Conservation (phyloP, 2,113 vertebrate species). For the Phaethornis superciliosus region DNA sequence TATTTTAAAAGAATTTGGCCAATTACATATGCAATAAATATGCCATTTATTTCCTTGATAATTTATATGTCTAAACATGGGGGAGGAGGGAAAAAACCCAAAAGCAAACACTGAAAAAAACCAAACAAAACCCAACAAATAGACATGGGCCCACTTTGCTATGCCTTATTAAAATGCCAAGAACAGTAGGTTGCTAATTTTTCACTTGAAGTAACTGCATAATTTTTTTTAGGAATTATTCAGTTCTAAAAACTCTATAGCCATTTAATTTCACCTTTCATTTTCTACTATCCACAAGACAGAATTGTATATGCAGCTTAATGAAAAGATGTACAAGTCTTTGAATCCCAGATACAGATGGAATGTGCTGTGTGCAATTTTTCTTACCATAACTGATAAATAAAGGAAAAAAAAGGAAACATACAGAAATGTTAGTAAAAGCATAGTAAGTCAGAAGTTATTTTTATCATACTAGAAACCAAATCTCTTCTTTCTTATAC, state of each 20-base stretch:
- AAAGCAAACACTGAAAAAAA: not conserved
- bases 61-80: not conserved
- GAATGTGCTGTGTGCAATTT: not conserved
- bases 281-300: constrained; percentile 50
- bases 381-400: not conserved
- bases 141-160: not conserved
- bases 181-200: constrained; percentile 65
- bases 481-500: not conserved
- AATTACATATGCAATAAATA: not conserved
- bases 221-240: constrained; percentile 62
- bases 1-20: not conserved
- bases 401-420: not conserved
- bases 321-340: constrained; percentile 39
- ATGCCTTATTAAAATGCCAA: constrained; percentile 65
- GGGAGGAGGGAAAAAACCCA: not conserved
- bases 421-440: not conserved
- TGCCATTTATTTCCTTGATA: not conserved
- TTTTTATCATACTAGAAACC: not conserved
- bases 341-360: constrained; percentile 42
- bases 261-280: constrained; percentile 71
- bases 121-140: not conserved
- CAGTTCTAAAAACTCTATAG: constrained; percentile 57
- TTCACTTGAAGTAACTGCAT: constrained; percentile 68
- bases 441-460: not conserved
- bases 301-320: constrained; percentile 55